A percentile compares a stretch with the other conserved stretches of the same genome.
Conservation (phyloP, 1,140 invertebrate genomes). For the Plectrocnemia conspersa region DNA sequence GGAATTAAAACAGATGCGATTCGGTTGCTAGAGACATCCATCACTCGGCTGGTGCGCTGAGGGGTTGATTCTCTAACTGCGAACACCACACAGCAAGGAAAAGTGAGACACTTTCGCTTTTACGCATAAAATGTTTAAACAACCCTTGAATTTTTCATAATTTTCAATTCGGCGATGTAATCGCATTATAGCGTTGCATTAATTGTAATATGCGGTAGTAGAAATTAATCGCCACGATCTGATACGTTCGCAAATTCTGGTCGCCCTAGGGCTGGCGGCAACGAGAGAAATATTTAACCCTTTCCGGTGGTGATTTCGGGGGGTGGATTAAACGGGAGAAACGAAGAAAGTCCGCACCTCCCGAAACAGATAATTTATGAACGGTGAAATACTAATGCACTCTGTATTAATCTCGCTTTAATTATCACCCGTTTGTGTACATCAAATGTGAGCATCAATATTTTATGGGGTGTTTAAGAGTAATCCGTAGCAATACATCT, state of each 20-base stretch:
- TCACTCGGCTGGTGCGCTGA: slow-evolving; percentile 19
- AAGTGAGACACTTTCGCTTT: neutral
- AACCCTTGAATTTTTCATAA: too few relatives aligned
- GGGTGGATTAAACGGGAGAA: slow-evolving; percentile 24
- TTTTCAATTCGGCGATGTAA: too few relatives aligned
- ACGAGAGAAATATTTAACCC: slow-evolving; percentile 32
- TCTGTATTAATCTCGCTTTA: slow-evolving; percentile 30
- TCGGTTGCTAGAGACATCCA: slow-evolving; percentile 29
- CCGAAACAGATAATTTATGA: slow-evolving; percentile 32
- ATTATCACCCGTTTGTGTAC: too few relatives aligned
- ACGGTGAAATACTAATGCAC: slow-evolving; percentile 29
- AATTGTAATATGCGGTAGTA: neutral
- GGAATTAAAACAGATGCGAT: slow-evolving; percentile 36
- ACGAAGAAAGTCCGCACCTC: slow-evolving; percentile 11
- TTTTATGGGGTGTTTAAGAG: too few relatives aligned
- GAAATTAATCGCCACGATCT: neutral
- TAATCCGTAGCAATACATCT: too few relatives aligned
- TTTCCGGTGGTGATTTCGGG: slow-evolving; percentile 35
- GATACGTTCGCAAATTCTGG: slow-evolving; percentile 8
- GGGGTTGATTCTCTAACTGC: slow-evolving; percentile 20
- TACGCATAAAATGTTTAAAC: neutral
- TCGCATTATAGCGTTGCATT: too few relatives aligned
- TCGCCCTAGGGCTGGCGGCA: slow-evolving; percentile 25
- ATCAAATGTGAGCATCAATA: too few relatives aligned
- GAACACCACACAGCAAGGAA: neutral